phyloP scores from a whole-genome alignment of 2,113 vertebrate genomes.

The Myxocyprinus asiaticus region DNA sequence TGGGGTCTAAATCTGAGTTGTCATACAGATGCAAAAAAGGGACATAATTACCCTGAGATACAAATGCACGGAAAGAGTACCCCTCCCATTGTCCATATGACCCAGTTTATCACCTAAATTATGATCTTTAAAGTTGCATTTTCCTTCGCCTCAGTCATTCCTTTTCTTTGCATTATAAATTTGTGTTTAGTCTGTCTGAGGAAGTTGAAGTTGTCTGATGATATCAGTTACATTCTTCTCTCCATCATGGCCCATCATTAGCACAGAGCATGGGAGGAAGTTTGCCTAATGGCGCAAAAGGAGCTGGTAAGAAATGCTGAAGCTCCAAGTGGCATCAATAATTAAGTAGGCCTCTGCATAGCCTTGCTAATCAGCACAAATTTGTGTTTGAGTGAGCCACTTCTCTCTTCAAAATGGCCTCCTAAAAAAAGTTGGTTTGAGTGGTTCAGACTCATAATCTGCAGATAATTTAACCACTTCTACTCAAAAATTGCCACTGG shows the following conservation, averaged over 20 bases:
- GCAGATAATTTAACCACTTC: conserved; percentile 43
- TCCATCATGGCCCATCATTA: conserved; percentile 47
- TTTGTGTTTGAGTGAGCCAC: conserved; percentile 54
- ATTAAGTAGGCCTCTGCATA: conserved; percentile 51
- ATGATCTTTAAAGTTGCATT: conserved; percentile 50
- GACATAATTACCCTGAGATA: conserved; percentile 34
- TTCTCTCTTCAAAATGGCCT: conserved; percentile 50
- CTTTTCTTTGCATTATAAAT: conserved; percentile 41
- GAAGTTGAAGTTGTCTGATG: conserved; percentile 49
- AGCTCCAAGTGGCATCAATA: conserved; percentile 59
- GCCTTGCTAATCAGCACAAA: conserved; percentile 62
- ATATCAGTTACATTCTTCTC: conserved; percentile 48
- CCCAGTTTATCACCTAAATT: conserved; percentile 69
- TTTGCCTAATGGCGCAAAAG: conserved; percentile 56
- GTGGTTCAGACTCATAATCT: conserved; percentile 26
- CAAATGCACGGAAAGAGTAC: conserved; percentile 61
- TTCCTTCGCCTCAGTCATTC: conserved; percentile 33
- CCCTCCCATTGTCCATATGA: conserved; percentile 53
- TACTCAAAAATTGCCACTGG: conserved; percentile 42
- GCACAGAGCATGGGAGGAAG: conserved; percentile 40
- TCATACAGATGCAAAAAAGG: not conserved
- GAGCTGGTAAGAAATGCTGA: conserved; percentile 53
- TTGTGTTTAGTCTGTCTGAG: conserved; percentile 52
- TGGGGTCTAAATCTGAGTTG: not conserved
- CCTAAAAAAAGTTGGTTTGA: conserved; percentile 47